Conservation (phyloP, 2,113 vertebrate genomes). For the Vulpes vulpes region DNA sequence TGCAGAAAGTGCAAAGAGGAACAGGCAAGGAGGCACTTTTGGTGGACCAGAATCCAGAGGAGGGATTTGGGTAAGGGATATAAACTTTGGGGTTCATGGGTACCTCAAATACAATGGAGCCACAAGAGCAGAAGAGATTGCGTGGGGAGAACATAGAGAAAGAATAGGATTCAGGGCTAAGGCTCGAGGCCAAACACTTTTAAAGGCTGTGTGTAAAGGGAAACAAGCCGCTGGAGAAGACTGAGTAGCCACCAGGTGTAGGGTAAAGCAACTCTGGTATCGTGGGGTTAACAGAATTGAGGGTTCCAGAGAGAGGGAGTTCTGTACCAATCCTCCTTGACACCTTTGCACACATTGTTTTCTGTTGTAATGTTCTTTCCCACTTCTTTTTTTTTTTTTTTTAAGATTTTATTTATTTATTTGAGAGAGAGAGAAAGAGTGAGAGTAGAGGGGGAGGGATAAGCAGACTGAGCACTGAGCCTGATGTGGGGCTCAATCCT, state of each 20-base stretch:
- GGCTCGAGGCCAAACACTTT: neutral
- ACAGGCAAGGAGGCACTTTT: neutral
- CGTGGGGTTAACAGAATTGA: neutral
- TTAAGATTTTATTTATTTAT: neutral
- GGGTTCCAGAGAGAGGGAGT: neutral
- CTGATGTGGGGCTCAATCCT: neutral
- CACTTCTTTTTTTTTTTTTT: neutral
- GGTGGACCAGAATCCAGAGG: neutral
- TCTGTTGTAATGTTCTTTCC: neutral
- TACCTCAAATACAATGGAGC: neutral
- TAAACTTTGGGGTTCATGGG: neutral
- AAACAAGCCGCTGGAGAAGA: neutral
- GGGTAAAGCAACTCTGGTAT: neutral
- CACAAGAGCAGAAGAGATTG: neutral
- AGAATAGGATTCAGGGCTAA: neutral
- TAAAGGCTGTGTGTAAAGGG: neutral
- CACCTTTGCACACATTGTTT: neutral
- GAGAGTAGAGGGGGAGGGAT: neutral
- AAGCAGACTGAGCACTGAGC: neutral
- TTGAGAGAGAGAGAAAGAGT: neutral
- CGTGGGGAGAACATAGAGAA: neutral
- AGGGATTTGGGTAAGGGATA: neutral
- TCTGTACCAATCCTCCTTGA: neutral
- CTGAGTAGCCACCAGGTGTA: neutral
- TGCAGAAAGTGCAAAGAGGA: neutral